phyloP scores from a whole-genome alignment of 1,140 invertebrate genomes.

The Pantala flavescens region DNA sequence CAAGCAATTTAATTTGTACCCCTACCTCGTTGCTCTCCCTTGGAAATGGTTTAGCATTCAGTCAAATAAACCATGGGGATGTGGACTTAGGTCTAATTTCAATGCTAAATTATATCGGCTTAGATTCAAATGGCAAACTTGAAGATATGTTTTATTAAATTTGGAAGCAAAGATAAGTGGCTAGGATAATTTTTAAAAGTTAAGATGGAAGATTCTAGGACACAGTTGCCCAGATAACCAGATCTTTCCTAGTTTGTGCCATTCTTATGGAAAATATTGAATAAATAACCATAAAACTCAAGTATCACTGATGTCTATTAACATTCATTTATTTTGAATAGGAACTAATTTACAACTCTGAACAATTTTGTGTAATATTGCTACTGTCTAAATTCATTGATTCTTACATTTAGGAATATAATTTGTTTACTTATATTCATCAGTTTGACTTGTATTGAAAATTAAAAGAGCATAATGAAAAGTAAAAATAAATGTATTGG shows the following conservation, averaged over 20 bases:
- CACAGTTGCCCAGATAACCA: too few species aligned
- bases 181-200: too few species aligned
- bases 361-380: background rate
- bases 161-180: too few species aligned
- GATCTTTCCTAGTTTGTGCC: background rate
- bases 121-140: background rate
- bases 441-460: background rate
- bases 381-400: background rate
- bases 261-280: background rate
- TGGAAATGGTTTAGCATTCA: background rate
- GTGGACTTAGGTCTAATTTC: conserved; percentile 5
- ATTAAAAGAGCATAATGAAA: background rate
- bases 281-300: background rate
- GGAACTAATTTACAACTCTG: background rate
- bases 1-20: background rate
- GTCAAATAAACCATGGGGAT: background rate
- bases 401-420: background rate
- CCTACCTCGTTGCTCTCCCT: conserved; percentile 6
- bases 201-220: too few species aligned
- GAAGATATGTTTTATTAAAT: background rate
- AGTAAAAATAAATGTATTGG: background rate
- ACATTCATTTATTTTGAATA: background rate
- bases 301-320: background rate
- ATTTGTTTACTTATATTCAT: background rate
- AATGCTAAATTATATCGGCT: background rate